Evolutionary conservation across 2,113 vertebrate species (phyloP).

Genomic region (Carlito syrichta): DNA sequence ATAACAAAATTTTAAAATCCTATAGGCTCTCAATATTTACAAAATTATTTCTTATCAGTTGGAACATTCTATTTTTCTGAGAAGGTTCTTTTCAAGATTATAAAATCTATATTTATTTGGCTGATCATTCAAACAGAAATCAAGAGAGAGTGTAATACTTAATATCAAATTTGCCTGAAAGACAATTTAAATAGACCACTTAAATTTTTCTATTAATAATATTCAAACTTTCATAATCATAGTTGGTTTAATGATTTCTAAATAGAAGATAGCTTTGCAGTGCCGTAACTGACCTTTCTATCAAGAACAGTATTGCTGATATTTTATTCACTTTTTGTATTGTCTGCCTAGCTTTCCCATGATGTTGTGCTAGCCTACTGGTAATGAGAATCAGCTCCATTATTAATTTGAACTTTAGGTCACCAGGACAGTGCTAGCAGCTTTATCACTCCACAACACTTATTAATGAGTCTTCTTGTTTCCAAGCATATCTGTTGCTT

Average conservation of each 20-base stretch:
- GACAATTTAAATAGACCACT: not conserved
- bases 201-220: too few species aligned
- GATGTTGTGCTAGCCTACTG: not conserved
- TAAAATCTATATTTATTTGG: not conserved
- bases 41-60: not conserved
- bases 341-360: not conserved
- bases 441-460: slow-evolving; percentile 3
- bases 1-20: not conserved
- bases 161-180: not conserved
- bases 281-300: slow-evolving; percentile 2
- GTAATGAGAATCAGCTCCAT: not conserved
- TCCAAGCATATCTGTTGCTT: slow-evolving; percentile 49
- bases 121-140: not conserved
- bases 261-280: not conserved
- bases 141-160: not conserved
- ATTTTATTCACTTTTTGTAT: not conserved
- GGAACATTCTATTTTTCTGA: not conserved
- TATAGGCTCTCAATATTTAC: not conserved
- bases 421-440: not conserved
- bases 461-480: slow-evolving; percentile 50
- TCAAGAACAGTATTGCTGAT: not conserved
- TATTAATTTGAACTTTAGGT: not conserved
- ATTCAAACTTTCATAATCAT: not conserved
- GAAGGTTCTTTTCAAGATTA: not conserved
- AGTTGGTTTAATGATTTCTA: not conserved